Evolutionary conservation across 2,797 vertebrate genomes (phyloP).

Genomic region (Micropoecilia bifurca): DNA sequence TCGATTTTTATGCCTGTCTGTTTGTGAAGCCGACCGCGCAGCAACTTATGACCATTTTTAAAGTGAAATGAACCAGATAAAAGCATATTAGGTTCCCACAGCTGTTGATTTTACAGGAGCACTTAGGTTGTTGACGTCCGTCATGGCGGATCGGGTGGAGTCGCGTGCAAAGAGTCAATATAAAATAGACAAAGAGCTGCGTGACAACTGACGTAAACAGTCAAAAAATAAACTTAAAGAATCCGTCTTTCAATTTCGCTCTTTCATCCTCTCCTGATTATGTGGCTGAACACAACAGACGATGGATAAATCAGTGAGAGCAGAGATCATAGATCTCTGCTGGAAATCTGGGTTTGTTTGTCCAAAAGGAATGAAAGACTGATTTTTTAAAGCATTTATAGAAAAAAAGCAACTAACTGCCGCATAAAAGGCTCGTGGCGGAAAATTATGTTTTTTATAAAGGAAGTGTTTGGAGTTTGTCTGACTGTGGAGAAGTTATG

Average conservation of each 20-base stretch:
- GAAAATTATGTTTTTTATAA: not conserved
- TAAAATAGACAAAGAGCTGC: not conserved
- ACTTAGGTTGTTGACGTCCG: too few species aligned
- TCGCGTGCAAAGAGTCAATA: too few species aligned
- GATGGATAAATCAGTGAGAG: slow-evolving; percentile 51
- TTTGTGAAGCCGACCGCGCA: too few species aligned
- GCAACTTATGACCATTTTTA: too few species aligned
- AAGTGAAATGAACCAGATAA: too few species aligned
- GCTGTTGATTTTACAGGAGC: too few species aligned
- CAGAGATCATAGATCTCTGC: slow-evolving; percentile 11
- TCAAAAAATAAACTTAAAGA: not conserved
- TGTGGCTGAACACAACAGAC: not conserved
- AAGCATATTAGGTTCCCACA: too few species aligned
- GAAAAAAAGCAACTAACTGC: not conserved
- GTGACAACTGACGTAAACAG: slow-evolving; percentile 11
- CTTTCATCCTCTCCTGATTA: slow-evolving; percentile 15
- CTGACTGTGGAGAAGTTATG: not conserved
- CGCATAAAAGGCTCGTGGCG: not conserved
- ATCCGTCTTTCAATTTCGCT: not conserved
- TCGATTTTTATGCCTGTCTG: too few species aligned
- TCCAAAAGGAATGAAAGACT: not conserved
- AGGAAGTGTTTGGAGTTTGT: not conserved
- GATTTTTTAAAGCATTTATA: not conserved
- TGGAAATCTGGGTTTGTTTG: slow-evolving; percentile 4
- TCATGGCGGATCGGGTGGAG: too few species aligned